Percentiles rank a stretch among this genome's conserved stretches.
These are phyloP conservation scores for Hafferia zeledoni DNA, from an alignment of 2,797 vertebrate genomes.

Conservation along the genomic window DNA sequence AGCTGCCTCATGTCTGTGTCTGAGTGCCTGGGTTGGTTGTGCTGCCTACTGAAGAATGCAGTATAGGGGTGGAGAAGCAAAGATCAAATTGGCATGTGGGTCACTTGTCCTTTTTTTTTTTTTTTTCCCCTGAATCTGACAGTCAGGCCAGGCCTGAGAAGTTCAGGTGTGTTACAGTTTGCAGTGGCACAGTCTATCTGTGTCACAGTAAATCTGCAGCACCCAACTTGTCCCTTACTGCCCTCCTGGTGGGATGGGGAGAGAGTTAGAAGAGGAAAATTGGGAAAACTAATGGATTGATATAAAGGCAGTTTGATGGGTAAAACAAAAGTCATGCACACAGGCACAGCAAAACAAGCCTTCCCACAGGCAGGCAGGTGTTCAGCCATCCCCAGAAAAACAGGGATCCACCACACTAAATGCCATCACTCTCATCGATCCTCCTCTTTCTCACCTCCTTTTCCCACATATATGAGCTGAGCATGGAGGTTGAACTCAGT, in stretches of 20 bases:
- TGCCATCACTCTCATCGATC: no score
- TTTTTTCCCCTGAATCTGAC: neutral
- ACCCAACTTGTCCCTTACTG: neutral
- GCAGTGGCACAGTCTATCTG: neutral
- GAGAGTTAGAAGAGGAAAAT: rapidly evolving
- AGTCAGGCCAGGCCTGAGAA: neutral
- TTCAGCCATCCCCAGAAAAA: neutral
- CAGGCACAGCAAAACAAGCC: neutral
- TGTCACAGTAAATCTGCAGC: neutral
- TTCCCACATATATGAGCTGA: neutral
- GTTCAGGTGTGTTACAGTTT: neutral
- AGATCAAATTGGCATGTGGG: neutral
- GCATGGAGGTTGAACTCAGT: neutral
- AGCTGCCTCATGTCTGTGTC: neutral
- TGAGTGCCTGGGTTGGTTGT: rapidly evolving
- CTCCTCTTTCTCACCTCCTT: neutral
- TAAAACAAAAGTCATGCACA: neutral
- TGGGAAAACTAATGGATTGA: rapidly evolving
- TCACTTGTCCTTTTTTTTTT: rapidly evolving
- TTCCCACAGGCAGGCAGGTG: neutral
- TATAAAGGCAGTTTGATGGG: neutral
- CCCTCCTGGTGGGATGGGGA: neutral
- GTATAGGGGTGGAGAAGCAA: neutral
- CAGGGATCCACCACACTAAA: neutral
- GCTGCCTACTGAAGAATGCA: neutral